Base-by-base conservation (phyloP, 2,888 invertebrate genomes). In the Trachelus iudaicus region DNA sequence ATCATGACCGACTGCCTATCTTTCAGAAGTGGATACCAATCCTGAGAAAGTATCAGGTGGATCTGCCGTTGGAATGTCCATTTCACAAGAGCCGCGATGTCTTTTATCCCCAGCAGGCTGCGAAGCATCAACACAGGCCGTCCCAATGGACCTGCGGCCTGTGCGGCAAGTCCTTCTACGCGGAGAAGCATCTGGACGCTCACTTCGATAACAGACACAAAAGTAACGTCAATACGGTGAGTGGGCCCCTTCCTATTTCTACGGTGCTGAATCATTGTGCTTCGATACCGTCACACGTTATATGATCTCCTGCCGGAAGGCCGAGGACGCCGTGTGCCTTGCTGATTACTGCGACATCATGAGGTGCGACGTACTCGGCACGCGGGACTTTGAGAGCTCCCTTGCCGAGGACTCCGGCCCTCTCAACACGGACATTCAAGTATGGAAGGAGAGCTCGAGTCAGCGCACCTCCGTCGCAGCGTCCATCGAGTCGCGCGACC, bases 341-440 rank as follows among this genome's bases (percentile, higher is more conserved):
- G 97, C 98, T 76, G 97, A 98, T 92, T 98, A 96, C 92, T 98
- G 98, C 93, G 98, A 98, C 92, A 97, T 98, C 87, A 97, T 98
- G 96, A 95, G 98, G 85, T 98, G 98, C 92, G 97, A 98, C 91
- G 97, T 98, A 76, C 93, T 97, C 85, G 94, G 95, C 83, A 95
- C 95, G 80, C 95, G 96, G 89, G 96, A 96, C 81, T 87, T 90
- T 73, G 76, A 79, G 33, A 93, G 93, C 76, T 93, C 92, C 81
- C 87, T 93, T 69, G 92, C 94, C 87, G 93, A 94, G 83, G 95
- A 95, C 81, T 94, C 94, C 73, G 94, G 93, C 82, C 93, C 94
- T 33, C 94, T 95, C 34, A 94, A 94, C 87, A 97, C 97, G 11
- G 97, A 97, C 87, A 94, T 97, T 82, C 96, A 97, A 93, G 78